These are phyloP conservation scores for Coenonympha arcania DNA, from an alignment of 2,888 invertebrate species.

Conservation along the genomic window DNA sequence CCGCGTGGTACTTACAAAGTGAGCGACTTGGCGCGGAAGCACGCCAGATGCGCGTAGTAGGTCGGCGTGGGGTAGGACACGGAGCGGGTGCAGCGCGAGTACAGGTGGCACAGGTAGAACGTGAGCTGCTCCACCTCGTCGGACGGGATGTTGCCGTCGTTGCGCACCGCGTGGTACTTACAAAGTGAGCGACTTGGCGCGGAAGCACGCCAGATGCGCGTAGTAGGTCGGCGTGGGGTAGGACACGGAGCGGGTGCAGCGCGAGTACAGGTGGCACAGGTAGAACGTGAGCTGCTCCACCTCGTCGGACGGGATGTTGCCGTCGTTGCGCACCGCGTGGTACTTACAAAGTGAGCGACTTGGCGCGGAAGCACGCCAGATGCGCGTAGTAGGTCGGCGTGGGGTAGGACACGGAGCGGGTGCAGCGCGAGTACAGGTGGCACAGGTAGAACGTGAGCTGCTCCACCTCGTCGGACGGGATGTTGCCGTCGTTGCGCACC, in stretches of 20 bases:
- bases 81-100: too few species aligned
- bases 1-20: too few species aligned
- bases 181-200: conserved; percentile 77
- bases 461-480: conserved; percentile 83
- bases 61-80: too few species aligned
- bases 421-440: conserved; percentile 88
- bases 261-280: conserved; percentile 87
- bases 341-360: too few species aligned
- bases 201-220: conserved; percentile 87
- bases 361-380: conserved; percentile 84
- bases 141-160: too few species aligned
- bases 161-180: too few species aligned
- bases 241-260: conserved; percentile 87
- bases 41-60: too few species aligned
- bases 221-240: conserved; percentile 92
- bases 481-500: conserved; percentile 83
- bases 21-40: too few species aligned
- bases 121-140: too few species aligned
- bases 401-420: conserved; percentile 87
- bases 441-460: conserved; percentile 86
- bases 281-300: conserved; percentile 86
- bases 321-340: conserved; percentile 87
- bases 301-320: conserved; percentile 79
- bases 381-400: conserved; percentile 92
- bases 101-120: too few species aligned